Evolutionary conservation across 2,797 vertebrate genomes (phyloP), one percentile per base, ranked within the genome.

Genomic region (Amblyraja radiata): DNA sequence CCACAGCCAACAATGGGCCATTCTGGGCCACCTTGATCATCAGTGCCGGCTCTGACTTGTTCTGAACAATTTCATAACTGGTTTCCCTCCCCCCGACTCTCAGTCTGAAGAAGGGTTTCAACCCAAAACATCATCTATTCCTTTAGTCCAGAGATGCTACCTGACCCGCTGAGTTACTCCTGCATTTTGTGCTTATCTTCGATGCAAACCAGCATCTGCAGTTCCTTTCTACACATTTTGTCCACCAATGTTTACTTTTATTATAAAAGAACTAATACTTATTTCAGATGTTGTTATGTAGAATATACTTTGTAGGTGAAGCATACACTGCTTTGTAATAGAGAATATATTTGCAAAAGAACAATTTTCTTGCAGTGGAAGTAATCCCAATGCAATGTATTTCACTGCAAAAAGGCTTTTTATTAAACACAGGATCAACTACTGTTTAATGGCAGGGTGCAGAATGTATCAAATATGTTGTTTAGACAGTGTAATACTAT

Each of bases 381-480:
- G 58, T 86, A 54, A 86, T n/a, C 83, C 28, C 46, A 25, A 11
- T 63, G 63, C 5, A 63, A 63, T 63, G 6, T 28, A n/a, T 61
- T 86, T n/a, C 58, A 61, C 46, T 86, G 54, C 46, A 86, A 86
- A 63, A 5, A 86, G 39, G 65, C 65, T 68, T 90, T 92, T 76
- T 74, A 92, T 58, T 74, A 54, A 71, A 74, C 71, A 76, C 46
- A 23, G 90, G 23, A 39, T n/a, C 73, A 25, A n/a, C 13, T 92
- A 54, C 11, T 74, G 39, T 46, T 76, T 92, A 71, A 54, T 76
- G 25, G 25, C 2, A 28, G 54, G 7, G 25, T 91, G 68, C 68
- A 91, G 36, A 91, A 91, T 76, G 46, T 54, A 86, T 61, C 73
- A 36, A 32, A 90, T 90, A 18, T 58, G 71, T 54, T 91, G 25